Evolutionary conservation across 2,797 vertebrate genomes (phyloP).

Genomic region (Clarias platycephalus): DNA sequence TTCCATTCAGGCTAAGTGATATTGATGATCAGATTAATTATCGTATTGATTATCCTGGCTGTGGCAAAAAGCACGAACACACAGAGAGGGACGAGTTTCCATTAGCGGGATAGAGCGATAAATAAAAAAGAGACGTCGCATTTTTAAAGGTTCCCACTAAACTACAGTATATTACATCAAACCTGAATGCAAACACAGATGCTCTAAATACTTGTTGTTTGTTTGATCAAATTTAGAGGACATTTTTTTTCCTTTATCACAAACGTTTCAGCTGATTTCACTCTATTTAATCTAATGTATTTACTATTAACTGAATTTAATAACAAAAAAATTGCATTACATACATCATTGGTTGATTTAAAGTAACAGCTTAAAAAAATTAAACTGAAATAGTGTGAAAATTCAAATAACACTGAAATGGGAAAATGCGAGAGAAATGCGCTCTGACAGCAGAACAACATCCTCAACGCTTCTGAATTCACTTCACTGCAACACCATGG

Average conservation of each 20-base stretch:
- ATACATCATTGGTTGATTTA: neutral
- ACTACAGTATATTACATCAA: neutral
- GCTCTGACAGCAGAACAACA: constrained; percentile 10
- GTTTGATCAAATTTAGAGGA: too few relatives aligned
- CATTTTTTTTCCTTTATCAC: too few relatives aligned
- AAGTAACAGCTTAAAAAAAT: neutral
- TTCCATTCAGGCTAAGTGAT: constrained; percentile 16
- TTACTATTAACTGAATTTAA: neutral
- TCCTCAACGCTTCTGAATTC: constrained; percentile 10
- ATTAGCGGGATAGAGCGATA: neutral
- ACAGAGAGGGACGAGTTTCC: constrained; percentile 18
- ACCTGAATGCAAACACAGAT: neutral
- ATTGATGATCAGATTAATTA: constrained; percentile 23
- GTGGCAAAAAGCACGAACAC: constrained; percentile 7
- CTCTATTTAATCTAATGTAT: too few relatives aligned
- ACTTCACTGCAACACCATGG: constrained; percentile 14
- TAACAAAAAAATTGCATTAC: neutral
- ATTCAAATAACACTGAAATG: neutral
- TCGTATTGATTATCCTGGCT: constrained; percentile 6
- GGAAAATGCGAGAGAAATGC: neutral
- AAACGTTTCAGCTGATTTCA: neutral
- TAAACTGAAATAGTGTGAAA: neutral
- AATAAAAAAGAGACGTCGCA: neutral
- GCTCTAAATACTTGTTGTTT: neutral
- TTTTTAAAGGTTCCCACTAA: neutral